These are phyloP conservation scores for Melolontha melolontha DNA, from an alignment of 2,888 invertebrate genomes.

Conservation along the genomic window DNA sequence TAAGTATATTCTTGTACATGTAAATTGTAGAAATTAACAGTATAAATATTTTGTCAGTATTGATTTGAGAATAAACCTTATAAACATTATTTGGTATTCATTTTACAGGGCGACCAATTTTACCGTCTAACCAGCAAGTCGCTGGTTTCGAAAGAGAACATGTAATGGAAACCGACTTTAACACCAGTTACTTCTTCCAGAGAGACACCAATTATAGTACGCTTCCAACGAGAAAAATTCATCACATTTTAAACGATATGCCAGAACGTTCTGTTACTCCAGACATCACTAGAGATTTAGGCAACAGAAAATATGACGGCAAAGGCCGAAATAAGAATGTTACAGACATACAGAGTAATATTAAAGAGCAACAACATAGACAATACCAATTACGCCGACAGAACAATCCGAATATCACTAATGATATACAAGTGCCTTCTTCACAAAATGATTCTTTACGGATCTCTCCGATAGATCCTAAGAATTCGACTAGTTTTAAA, in stretches of 20 bases:
- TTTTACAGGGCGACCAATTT: conserved; percentile 62
- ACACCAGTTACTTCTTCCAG: conserved; percentile 37
- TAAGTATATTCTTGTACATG: too few relatives aligned
- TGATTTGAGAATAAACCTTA: too few relatives aligned
- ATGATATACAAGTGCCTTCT: conserved; percentile 15
- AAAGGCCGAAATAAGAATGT: neutral
- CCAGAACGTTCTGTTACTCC: conserved; percentile 67
- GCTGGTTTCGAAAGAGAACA: neutral
- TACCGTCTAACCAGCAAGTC: conserved; percentile 55
- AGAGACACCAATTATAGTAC: conserved; percentile 61
- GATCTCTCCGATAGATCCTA: conserved; percentile 78
- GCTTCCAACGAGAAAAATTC: conserved; percentile 65
- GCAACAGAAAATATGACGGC: conserved; percentile 48
- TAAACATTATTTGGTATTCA: too few relatives aligned
- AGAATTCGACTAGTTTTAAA: conserved; percentile 71
- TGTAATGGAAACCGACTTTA: conserved; percentile 45
- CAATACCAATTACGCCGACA: conserved; percentile 16
- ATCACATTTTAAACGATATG: conserved; percentile 61
- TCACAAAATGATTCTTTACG: conserved; percentile 64
- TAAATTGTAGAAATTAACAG: conserved; percentile 8
- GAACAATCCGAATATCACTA: conserved; percentile 4
- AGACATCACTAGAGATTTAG: conserved; percentile 67
- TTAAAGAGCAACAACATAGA: neutral
- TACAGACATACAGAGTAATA: neutral
- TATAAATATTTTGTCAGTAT: neutral